A percentile compares a stretch with the other conserved stretches of the same genome.
Evolutionary conservation across 2,113 vertebrate genomes (phyloP).

Genomic region (Limnothrissa miodon): DNA sequence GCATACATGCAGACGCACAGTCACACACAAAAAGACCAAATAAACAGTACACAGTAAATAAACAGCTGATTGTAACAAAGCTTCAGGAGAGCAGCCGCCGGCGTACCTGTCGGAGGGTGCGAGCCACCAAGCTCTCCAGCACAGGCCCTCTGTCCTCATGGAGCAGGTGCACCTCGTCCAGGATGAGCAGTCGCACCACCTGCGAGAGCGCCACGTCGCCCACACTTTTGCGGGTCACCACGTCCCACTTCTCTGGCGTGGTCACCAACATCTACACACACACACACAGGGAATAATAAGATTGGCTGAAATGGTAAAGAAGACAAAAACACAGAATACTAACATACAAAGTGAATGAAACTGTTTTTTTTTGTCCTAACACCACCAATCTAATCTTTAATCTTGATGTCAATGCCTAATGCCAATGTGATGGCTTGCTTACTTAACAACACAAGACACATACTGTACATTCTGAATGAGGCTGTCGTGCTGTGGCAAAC

Average conservation of each 20-base stretch:
- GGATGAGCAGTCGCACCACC: conserved; percentile 90
- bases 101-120: conserved; percentile 92
- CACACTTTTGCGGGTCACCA: conserved; percentile 97
- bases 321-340: not conserved
- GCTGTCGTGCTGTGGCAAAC: no score
- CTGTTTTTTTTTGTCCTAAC: no score
- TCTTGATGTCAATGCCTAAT: no score
- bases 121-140: conserved; percentile 94
- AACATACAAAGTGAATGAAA: not conserved
- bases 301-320: no score
- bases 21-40: no score
- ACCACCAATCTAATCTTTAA: no score
- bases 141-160: conserved; percentile 97
- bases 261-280: conserved; percentile 90
- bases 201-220: conserved; percentile 94
- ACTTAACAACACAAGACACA: no score
- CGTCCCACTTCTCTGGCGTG: conserved; percentile 98
- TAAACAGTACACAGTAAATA: no score
- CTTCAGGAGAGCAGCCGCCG: not conserved
- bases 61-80: no score
- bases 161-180: conserved; percentile 96
- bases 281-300: not conserved
- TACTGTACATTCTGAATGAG: no score
- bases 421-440: no score
- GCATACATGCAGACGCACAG: no score